Evolutionary conservation across 53 echinoderm and acorn worm species (phyloP).

Genomic region (Hippasteria phrygiana): DNA sequence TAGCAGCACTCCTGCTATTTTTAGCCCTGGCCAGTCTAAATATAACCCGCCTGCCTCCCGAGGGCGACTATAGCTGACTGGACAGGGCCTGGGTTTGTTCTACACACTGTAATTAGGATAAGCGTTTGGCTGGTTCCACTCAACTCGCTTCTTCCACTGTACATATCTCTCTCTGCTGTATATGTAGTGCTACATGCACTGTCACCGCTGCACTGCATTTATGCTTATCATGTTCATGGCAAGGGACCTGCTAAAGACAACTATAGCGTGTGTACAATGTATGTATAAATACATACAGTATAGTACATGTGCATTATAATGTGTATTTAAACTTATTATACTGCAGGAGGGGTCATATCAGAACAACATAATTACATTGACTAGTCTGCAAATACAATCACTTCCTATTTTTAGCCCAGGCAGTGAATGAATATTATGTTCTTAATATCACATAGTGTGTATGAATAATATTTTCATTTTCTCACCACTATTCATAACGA

Average conservation of each 20-base stretch:
- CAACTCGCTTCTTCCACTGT: background rate
- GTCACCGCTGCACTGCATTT: too few relatives aligned
- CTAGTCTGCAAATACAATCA: slow-evolving; percentile 55
- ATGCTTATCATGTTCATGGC: slow-evolving; percentile 57
- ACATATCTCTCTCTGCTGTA: background rate
- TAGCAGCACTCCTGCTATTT: slow-evolving; percentile 59
- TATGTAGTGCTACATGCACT: too few relatives aligned
- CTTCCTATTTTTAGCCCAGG: slow-evolving; percentile 21
- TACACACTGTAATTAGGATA: slow-evolving; percentile 63
- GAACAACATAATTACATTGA: slow-evolving; percentile 43
- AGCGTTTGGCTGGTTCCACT: slow-evolving; percentile 38
- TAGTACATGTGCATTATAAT: too few relatives aligned
- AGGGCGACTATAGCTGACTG: background rate
- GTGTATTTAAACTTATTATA: background rate
- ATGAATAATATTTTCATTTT: slow-evolving; percentile 7
- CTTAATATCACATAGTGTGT: slow-evolving; percentile 2
- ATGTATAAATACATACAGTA: too few relatives aligned
- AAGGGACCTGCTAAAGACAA: slow-evolving; percentile 29
- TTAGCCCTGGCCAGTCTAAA: slow-evolving; percentile 52
- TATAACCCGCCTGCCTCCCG: slow-evolving; percentile 20
- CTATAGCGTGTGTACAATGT: background rate
- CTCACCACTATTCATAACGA: background rate
- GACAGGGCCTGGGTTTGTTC: slow-evolving; percentile 58
- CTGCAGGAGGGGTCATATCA: slow-evolving; percentile 2
- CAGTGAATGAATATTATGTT: slow-evolving; percentile 19